Conservation (phyloP, 2,888 invertebrate genomes). For the Patella depressa region DNA sequence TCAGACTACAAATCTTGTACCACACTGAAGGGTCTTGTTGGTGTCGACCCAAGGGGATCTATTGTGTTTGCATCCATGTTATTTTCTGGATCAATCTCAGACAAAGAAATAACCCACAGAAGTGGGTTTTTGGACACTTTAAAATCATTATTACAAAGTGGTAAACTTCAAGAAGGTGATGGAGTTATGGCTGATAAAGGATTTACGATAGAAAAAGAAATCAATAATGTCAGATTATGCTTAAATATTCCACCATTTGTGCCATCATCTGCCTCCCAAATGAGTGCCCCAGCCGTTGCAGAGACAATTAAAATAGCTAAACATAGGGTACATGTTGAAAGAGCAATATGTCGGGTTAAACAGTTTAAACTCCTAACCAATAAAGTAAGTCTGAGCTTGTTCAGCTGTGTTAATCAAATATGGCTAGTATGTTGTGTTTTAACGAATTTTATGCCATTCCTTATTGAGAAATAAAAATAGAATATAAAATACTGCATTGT, state of each 20-base stretch:
- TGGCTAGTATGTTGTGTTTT: not conserved
- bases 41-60: conserved; percentile 28
- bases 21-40: conserved; percentile 28
- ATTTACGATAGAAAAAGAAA: not conserved
- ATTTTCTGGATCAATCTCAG: conserved; percentile 28
- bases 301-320: not conserved
- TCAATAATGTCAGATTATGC: not conserved
- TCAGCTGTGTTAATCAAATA: not conserved
- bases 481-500: no score
- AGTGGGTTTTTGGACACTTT: conserved; percentile 18
- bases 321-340: not conserved
- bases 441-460: conserved; percentile 3
- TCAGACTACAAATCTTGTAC: conserved; percentile 33
- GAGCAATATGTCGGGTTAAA: not conserved
- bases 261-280: not conserved
- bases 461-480: not conserved
- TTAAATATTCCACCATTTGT: not conserved
- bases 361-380: not conserved
- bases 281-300: not conserved
- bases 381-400: not conserved
- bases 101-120: conserved; percentile 25
- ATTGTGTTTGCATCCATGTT: conserved; percentile 28
- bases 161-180: not conserved
- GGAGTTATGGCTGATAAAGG: not conserved
- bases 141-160: not conserved